Evolutionary conservation across 2,888 invertebrate species (phyloP), one percentile per base, ranked within the genome.

Genomic region (Plutella xylostella): DNA sequence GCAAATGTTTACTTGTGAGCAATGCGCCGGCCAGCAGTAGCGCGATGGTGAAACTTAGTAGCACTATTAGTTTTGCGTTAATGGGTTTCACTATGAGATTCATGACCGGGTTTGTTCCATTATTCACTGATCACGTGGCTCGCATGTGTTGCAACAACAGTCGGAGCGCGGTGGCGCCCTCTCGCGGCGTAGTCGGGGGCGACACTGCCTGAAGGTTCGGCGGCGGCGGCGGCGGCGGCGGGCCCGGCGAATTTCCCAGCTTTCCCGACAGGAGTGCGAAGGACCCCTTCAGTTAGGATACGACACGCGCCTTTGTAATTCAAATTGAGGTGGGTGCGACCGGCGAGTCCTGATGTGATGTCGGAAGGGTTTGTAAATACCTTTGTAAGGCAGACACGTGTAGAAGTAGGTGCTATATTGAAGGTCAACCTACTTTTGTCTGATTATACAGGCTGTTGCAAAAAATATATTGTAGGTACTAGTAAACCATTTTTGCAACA

Each of bases 171-270:
- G 62, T 63, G 67, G 72, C 82, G 80, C 80, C 82, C 80, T 82
- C 80, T 74, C 83, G 68, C 79, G 82, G 63, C 72, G 70, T 76
- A 55, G 58, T 72, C 73, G 70, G 66, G 69, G 70, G 66, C 74
- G 71, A 63, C 67, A 83, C 83, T 83, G 82, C 68, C 71, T 14
- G 62, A 61, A 60, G 64, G 66, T 64, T 72, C 74, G 75, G 78
- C 77, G 68, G 70, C 71, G 69, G n/a, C n/a, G n/a, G 60, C 59
- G 71, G 66, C 70, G 30, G 72, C 78, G 79, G 68, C 78, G 74
- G 80, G 68, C 82, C 78, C 78, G 65, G 72, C 78, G 72, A 77
- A 74, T 79, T 79, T 78, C 73, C 77, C 73, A 77, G 76, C 72
- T 80, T 80, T 79, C 73, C 77, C 66, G 63, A 68, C 57, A 34